phyloP scores from a whole-genome alignment of 2,888 invertebrate species.

The Myopa testacea region DNA sequence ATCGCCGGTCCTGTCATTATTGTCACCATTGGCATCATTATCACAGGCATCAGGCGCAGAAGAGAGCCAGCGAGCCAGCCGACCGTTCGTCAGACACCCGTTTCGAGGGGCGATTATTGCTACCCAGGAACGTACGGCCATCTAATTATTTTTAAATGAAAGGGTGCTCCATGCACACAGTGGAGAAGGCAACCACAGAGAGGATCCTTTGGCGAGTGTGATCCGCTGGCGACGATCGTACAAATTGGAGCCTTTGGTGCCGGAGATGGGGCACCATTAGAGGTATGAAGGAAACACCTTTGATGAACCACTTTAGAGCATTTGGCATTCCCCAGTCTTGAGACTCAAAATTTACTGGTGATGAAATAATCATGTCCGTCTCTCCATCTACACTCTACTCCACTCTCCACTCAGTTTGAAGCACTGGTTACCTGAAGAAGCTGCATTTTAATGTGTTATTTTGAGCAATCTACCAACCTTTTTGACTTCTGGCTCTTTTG shows the following conservation, averaged over 20 bases:
- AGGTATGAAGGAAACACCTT: conserved; percentile 34
- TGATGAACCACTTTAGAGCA: background rate
- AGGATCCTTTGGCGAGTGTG: background rate
- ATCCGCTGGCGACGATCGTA: background rate
- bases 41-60: background rate
- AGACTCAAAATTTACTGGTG: no score
- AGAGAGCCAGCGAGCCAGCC: no score
- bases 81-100: background rate
- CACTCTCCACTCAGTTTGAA: no score
- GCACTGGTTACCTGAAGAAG: no score
- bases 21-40: conserved; percentile 49
- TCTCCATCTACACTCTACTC: no score
- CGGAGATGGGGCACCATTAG: background rate
- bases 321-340: background rate
- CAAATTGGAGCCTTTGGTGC: background rate
- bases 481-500: no score
- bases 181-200: background rate
- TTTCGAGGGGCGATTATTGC: no score
- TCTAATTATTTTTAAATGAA: conserved; percentile 34
- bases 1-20: conserved; percentile 49
- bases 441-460: no score
- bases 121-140: background rate
- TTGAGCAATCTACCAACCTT: no score
- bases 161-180: background rate
- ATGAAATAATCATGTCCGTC: no score